Conservation (phyloP, 2,113 vertebrate genomes). For the Ancistrus triradiatus region DNA sequence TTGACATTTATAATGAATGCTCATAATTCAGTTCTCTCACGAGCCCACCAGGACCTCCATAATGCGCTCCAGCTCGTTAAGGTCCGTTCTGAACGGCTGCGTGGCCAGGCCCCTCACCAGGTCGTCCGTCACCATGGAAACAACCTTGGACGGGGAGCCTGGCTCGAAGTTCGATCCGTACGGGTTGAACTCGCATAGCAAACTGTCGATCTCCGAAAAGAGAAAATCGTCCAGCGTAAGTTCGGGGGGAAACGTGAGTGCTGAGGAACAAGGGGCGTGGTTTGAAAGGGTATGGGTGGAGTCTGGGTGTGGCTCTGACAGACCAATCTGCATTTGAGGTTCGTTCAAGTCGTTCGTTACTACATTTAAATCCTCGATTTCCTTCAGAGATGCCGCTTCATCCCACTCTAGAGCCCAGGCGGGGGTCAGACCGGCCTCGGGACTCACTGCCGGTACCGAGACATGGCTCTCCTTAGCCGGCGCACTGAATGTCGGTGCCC, state of each 20-base stretch:
- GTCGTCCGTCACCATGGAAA: conserved; percentile 80
- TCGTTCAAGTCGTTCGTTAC: not conserved
- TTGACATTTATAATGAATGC: too few species aligned
- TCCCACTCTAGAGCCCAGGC: conserved; percentile 84
- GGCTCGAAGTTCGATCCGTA: conserved; percentile 65
- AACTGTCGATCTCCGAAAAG: conserved; percentile 87
- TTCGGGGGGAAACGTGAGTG: conserved; percentile 76
- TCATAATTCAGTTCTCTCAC: conserved; percentile 51
- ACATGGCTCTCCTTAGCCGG: conserved; percentile 60
- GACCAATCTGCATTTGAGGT: not conserved
- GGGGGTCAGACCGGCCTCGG: conserved; percentile 82
- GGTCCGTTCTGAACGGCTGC: conserved; percentile 89
- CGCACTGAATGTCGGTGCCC: conserved; percentile 60
- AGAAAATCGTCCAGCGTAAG: conserved; percentile 87
- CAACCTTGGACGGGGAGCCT: conserved; percentile 72
- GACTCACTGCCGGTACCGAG: conserved; percentile 66
- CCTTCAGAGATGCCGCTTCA: conserved; percentile 35
- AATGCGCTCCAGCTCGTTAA: conserved; percentile 88
- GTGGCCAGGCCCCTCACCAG: conserved; percentile 81
- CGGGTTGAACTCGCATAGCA: conserved; percentile 86
- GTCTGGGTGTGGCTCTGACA: conserved; percentile 55
- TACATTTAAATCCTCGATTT: conserved; percentile 67
- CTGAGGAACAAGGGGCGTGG: conserved; percentile 63
- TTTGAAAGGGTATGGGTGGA: conserved; percentile 66
- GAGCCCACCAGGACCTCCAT: conserved; percentile 93